Evolutionary conservation across 2,113 vertebrate species (phyloP).

Genomic region (Crocuta crocuta): DNA sequence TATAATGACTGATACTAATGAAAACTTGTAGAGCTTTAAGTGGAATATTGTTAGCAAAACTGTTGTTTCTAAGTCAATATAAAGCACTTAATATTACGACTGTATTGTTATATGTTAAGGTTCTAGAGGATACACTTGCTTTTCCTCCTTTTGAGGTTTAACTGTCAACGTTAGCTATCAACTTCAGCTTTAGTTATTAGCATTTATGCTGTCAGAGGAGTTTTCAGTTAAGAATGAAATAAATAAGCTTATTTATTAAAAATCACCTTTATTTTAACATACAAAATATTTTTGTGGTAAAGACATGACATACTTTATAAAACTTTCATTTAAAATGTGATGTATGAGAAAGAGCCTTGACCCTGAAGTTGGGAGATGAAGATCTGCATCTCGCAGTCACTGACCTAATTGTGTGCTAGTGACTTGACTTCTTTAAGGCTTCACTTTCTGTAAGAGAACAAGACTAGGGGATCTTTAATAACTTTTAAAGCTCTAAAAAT

Average conservation of each 20-base stretch:
- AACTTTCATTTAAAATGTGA: background rate
- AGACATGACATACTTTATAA: background rate
- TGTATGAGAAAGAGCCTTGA: background rate
- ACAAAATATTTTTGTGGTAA: slow-evolving; percentile 25
- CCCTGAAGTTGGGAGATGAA: background rate
- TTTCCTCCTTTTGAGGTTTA: background rate
- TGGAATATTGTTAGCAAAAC: background rate
- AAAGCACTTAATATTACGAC: background rate
- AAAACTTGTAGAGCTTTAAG: background rate
- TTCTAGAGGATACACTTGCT: background rate
- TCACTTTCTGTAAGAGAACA: slow-evolving; percentile 9
- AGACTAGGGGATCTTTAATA: background rate
- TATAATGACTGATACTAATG: background rate
- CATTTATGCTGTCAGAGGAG: background rate
- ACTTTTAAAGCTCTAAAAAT: slow-evolving; percentile 5
- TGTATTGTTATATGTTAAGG: background rate
- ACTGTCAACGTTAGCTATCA: background rate
- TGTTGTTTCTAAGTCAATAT: background rate
- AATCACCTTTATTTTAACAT: background rate
- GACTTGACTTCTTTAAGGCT: slow-evolving; percentile 6
- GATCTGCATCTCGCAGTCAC: background rate
- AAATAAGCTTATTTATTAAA: background rate
- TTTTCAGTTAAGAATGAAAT: slow-evolving; percentile 2
- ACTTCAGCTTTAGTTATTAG: background rate
- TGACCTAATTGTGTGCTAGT: background rate